Conservation (phyloP, 2,113 vertebrate species). For the Scophthalmus maximus region DNA sequence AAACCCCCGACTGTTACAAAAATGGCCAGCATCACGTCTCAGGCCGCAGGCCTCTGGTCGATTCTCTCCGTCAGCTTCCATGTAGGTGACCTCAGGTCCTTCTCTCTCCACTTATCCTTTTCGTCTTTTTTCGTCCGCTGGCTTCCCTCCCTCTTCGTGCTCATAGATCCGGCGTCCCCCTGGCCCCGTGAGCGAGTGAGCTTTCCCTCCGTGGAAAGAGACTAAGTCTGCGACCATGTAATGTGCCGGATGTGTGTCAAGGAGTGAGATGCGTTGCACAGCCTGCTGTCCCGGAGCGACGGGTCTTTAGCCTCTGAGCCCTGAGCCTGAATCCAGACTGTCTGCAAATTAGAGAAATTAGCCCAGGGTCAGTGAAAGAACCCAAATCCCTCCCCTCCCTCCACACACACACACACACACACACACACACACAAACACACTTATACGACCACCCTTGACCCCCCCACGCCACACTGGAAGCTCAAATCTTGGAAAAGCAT, state of each 20-base stretch:
- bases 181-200: not conserved
- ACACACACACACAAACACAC: constrained; percentile 30
- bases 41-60: constrained; percentile 30
- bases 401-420: constrained; percentile 21
- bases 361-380: constrained; percentile 76
- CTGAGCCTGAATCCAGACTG: constrained; percentile 80
- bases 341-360: constrained; percentile 86
- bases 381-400: constrained; percentile 46
- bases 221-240: constrained; percentile 27
- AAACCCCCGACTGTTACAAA: constrained; percentile 27
- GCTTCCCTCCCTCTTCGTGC: not conserved
- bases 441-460: constrained; percentile 26
- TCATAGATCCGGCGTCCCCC: constrained; percentile 9
- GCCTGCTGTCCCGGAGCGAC: constrained; percentile 31
- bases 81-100: constrained; percentile 59
- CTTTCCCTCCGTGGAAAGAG: constrained; percentile 43
- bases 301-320: constrained; percentile 63
- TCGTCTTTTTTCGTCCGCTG: constrained; percentile 20
- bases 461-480: constrained; percentile 61
- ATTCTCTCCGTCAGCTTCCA: constrained; percentile 29
- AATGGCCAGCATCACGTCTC: constrained; percentile 15
- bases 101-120: constrained; percentile 56
- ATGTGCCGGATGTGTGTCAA: constrained; percentile 45
- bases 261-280: constrained; percentile 37
- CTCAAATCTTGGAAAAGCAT: constrained; percentile 57